Evolutionary conservation across 2,113 vertebrate genomes (phyloP), one percentile per base, ranked within the genome.

Genomic region (Trochalopteron elliotii): DNA sequence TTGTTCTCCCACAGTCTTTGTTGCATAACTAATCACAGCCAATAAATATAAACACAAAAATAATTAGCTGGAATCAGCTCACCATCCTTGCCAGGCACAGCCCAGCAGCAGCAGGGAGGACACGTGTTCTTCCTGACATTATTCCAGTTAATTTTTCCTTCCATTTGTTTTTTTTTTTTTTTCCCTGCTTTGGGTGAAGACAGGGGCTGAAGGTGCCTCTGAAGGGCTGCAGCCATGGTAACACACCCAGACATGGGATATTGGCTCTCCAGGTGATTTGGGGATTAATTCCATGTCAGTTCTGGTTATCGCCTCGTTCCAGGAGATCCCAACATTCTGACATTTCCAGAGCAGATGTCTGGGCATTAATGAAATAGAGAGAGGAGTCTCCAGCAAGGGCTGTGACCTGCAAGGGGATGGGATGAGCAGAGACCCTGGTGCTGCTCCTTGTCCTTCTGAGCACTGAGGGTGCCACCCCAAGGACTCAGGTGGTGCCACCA

Each of bases 21-120:
- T 90, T 93, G 91, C 91, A 80, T 86, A 93, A 89, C 91, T 96
- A 96, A 97, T 96, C 90, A 68, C 74, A 72, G 84, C 80, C 89
- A 95, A 97, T 91, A 94, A 94, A 94, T 81, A 94, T 45, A 91
- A 91, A 94, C 84, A 93, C 84, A 47, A 75, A 90, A 89, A 86
- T 83, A 94, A 96, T 93, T 84, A 94, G 83, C 87, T 91, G 56
- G 55, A 93, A 84, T 92, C 77, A 72, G 86, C 84, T 87, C 11
- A 4, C 37, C 1, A 0, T 49, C 50, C 40, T 2, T 24, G 17
- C 78, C 56, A 21, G 50, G 71, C 89, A 57, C 81, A 82, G 79
- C 91, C 77, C 5, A 11, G 67, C 20, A 2, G 11, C 70, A 77
- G 63, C 47, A 19, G 27, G 30, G 65, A 65, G 37, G 57, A 70